Evolutionary conservation across 2,797 vertebrate genomes (phyloP), one percentile per base, ranked within the genome.

Genomic region (Iguana delicatissima): DNA sequence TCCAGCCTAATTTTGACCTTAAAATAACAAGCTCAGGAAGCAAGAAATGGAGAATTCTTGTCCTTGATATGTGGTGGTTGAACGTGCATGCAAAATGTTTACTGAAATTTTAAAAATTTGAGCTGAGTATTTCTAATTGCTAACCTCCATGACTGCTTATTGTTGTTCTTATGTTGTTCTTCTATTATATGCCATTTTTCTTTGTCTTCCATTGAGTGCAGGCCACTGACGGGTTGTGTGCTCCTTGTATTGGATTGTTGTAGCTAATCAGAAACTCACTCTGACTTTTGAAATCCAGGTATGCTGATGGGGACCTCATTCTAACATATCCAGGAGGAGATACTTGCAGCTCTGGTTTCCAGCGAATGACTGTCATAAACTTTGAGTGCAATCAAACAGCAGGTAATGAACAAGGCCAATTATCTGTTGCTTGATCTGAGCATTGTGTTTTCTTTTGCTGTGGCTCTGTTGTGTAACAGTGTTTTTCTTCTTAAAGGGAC

Each of bases 281-380:
- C 0, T 85, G 29, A 35, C 57, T 62, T 80, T 62, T 86, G n/a
- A 85, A 87, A 46, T 87, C 77, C 74, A 99, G 99, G 22, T 99
- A 99, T 76, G 99, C 99, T 0, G 99, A 99, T 80, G 99, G 99
- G 20, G 99, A 99, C 94, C 98, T 99, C 93, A 99, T 98, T 89
- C 96, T 99, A 86, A 98, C 98, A 87, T 99, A 99, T 93, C 98
- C 97, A 0, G 98, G 97, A 3, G 99, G 99, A 0, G 96, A 89
- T 5, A 94, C 73, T 0, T 99, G 99, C 94, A 99, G 98, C 90
- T 98, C 98, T 0, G 99, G 98, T 88, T 99, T 99, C 94, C 98
- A 98, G 96, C 97, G 99, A 86, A 99, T 99, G 99, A 99, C 98
- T 14, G 98, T 99, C 92, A 99, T 99, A 92, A 99, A 98, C 97